phyloP scores from a whole-genome alignment of 2,113 vertebrate genomes.

The Fulmarus glacialis region DNA sequence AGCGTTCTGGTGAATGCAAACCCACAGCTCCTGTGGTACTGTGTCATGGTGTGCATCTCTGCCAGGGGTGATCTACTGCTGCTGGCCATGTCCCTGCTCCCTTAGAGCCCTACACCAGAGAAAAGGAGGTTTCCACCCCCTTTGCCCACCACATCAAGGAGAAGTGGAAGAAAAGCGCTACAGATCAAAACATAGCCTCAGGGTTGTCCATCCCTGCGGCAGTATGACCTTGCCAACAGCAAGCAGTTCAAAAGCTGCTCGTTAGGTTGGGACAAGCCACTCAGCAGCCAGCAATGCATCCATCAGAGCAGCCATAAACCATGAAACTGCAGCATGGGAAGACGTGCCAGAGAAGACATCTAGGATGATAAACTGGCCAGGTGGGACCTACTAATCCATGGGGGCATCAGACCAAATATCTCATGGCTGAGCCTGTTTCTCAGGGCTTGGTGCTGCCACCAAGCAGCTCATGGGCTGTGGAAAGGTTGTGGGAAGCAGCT shows the following conservation, averaged over 20 bases:
- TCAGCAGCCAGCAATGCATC: not conserved
- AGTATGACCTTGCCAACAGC: not conserved
- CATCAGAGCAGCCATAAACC: not conserved
- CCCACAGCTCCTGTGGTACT: not conserved
- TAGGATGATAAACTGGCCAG: not conserved
- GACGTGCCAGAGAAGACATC: not conserved
- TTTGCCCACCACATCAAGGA: not conserved
- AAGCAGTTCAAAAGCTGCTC: not conserved
- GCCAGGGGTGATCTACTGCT: not conserved
- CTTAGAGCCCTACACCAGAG: not conserved
- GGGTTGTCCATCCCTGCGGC: not conserved
- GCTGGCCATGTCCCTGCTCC: not conserved
- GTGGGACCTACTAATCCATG: not conserved
- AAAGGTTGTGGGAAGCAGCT: not conserved
- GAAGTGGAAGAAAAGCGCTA: not conserved
- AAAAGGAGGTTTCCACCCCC: not conserved
- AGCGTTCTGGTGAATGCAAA: accelerated
- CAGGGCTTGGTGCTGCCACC: not conserved
- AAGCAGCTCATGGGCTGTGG: not conserved
- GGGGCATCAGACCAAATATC: not conserved
- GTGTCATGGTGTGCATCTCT: not conserved
- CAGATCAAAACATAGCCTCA: not conserved
- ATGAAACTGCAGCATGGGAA: not conserved
- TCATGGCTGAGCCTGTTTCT: not conserved
- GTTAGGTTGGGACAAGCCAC: not conserved